phyloP scores from a whole-genome alignment of 2,113 vertebrate species.

The Xiphophorus hellerii region DNA sequence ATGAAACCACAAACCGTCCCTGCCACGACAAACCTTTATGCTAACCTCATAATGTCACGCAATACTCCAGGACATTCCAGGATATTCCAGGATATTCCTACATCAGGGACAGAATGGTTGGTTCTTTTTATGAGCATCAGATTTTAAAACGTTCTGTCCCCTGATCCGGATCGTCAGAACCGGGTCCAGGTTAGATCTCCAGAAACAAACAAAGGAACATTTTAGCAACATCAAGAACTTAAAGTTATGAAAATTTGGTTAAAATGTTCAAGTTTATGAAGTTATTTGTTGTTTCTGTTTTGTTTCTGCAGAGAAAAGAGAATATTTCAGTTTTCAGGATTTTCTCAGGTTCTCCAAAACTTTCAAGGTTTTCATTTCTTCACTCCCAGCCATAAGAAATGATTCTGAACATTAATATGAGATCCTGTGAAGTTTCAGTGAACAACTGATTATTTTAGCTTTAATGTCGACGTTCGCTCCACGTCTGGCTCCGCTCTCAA shows the following conservation, averaged over 20 bases:
- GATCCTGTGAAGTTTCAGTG: background rate
- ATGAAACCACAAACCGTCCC: conserved; percentile 46
- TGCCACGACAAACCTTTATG: conserved; percentile 67
- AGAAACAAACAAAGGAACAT: background rate
- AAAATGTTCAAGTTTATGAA: too few relatives aligned
- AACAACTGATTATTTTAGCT: background rate
- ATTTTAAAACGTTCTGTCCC: background rate
- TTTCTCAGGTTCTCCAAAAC: background rate
- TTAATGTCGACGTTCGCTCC: background rate
- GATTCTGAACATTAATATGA: background rate
- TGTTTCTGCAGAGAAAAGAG: background rate
- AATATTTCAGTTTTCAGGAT: background rate
- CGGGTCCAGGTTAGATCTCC: background rate
- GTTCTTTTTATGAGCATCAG: background rate
- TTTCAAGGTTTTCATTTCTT: background rate
- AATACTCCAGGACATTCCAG: too few relatives aligned
- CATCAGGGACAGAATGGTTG: background rate
- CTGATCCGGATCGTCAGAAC: too few relatives aligned
- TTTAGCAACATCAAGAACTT: too few relatives aligned
- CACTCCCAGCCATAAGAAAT: background rate
- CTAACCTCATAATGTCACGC: conserved; percentile 42
- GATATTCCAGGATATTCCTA: too few relatives aligned
- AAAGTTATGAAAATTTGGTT: too few relatives aligned
- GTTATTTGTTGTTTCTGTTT: background rate
- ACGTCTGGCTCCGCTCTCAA: background rate